These are phyloP conservation scores for Drosophila algonquin DNA, from an alignment of 2,888 invertebrate species.

Conservation along the genomic window DNA sequence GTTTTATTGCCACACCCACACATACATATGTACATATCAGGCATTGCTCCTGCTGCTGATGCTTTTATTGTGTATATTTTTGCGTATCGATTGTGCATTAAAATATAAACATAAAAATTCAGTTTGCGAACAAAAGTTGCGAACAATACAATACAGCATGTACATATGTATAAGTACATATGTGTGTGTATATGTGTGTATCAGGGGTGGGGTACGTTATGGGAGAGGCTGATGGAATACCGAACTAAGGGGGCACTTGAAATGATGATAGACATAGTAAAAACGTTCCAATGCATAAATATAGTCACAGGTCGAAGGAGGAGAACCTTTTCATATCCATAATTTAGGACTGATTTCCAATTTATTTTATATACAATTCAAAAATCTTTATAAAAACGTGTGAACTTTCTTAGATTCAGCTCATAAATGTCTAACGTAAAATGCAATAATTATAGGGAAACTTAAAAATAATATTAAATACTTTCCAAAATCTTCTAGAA, in stretches of 20 bases:
- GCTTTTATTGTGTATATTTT: conserved; percentile 10
- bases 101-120: conserved; percentile 56
- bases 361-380: conserved; percentile 17
- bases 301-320: conserved; percentile 11
- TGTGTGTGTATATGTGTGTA: conserved; percentile 8
- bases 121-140: conserved; percentile 27
- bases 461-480: conserved; percentile 14
- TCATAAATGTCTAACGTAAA: conserved; percentile 19
- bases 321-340: conserved; percentile 73
- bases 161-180: conserved; percentile 28
- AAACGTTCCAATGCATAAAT: conserved; percentile 8
- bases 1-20: conserved; percentile 52
- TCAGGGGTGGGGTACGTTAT: conserved; percentile 3
- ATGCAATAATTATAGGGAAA: conserved; percentile 1
- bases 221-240: background rate
- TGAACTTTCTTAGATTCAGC: conserved; percentile 2
- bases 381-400: conserved; percentile 4
- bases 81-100: conserved; percentile 68
- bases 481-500: conserved; percentile 28
- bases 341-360: conserved; percentile 71
- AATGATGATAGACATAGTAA: background rate
- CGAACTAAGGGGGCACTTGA: background rate
- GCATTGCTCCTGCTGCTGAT: conserved; percentile 7
- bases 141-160: conserved; percentile 43
- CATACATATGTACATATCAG: too few relatives aligned